Base-by-base conservation (phyloP, 2,113 vertebrate genomes). In the Tauraco erythrolophus region DNA sequence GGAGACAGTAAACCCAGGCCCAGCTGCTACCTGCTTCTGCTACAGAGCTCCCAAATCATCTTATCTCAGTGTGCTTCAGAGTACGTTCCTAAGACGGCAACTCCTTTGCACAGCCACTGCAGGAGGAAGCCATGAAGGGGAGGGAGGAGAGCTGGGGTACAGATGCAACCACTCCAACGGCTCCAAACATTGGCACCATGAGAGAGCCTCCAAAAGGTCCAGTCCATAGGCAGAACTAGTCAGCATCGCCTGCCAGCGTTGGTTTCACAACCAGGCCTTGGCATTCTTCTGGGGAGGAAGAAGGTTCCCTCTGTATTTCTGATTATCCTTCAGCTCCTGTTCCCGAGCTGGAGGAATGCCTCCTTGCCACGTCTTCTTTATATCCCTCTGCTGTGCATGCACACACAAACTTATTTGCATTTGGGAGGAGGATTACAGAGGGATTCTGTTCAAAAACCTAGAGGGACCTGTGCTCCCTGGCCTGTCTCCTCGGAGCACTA, bases 381-480 rank as follows among this genome's bases (percentile, higher is more conserved):
- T 10, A 60, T 3, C 21, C 37, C 46, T 35, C 30, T 83, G 30
- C 33, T 74, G 3, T 4, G 14, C 45, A 35, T 31, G 4, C 65
- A 57, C 19, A 68, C 30, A 39, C 15, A 54, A 31, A 41, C 23
- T 72, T 43, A 51, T 81, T 91, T 75, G 21, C 23, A 35, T 87
- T 58, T 60, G 30, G 60, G 39, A 25, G 0, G 1, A 33, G 46
- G 72, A 58, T 87, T 86, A 64, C 53, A 54, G 48, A 89, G 33
- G 17, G 17, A 60, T 82, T 93, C 77, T 93, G 28, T 39, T 78
- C 46, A 64, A 19, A 84, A 81, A 37, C 57, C n/a, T 78, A 60
- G 56, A 75, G 41, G 48, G 80, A 95, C 94, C 84, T 93, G 72
- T 72, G 89, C 69, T 94, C 39, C 65, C 60, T 77, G 64, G 50